Conservation (phyloP, 1,140 invertebrate genomes). For the Apocrypta bakeri region DNA sequence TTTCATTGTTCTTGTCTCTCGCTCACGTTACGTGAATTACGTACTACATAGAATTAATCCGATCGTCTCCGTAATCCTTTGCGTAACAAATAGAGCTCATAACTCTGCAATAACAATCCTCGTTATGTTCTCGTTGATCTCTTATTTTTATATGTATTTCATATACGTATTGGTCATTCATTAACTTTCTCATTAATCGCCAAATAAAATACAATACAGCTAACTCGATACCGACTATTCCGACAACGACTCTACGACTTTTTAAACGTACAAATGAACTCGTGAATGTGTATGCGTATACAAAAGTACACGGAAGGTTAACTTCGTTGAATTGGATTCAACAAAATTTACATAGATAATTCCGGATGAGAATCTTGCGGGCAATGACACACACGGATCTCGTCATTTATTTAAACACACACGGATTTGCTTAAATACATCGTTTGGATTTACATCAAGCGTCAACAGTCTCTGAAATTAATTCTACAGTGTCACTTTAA, state of each 20-base stretch:
- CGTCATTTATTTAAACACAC: background rate
- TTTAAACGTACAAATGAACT: background rate
- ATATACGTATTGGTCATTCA: background rate
- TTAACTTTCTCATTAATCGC: constrained; percentile 32
- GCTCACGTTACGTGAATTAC: constrained; percentile 22
- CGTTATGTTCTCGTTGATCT: background rate
- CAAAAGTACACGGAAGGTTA: background rate
- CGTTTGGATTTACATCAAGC: background rate
- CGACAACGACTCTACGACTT: background rate
- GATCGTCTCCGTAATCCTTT: constrained; percentile 37
- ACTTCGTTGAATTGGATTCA: background rate
- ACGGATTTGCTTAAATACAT: background rate
- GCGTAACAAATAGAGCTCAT: constrained; percentile 31
- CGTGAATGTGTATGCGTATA: too few relatives aligned
- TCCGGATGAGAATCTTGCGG: background rate
- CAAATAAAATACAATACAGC: background rate
- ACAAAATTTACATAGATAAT: background rate
- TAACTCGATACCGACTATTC: background rate
- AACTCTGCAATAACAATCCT: constrained; percentile 44
- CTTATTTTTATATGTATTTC: background rate
- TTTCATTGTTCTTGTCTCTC: background rate
- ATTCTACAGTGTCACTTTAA: too few relatives aligned
- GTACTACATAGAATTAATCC: constrained; percentile 12
- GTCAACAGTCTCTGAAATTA: too few relatives aligned
- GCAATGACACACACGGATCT: too few relatives aligned